Evolutionary conservation across 2,888 invertebrate genomes (phyloP), one percentile per base, ranked within the genome.

Genomic region (Chymomyza caudatula): DNA sequence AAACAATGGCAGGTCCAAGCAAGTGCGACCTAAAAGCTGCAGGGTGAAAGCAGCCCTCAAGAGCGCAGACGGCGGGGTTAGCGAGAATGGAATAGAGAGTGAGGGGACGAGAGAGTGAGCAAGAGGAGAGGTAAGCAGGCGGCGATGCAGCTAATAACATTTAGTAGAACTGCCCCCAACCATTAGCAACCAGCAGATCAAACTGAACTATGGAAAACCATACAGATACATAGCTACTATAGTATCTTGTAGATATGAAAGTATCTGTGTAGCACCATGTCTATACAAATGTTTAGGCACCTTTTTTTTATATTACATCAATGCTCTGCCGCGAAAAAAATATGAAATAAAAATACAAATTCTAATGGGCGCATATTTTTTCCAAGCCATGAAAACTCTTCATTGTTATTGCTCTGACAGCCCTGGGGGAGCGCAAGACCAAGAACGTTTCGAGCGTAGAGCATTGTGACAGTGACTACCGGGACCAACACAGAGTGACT

Each of bases 81-180:
- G 42, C 23, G 22, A 23, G n/a, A 37, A 19, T 25, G 43, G 6
- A 19, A 51, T 11, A 15, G 22, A 19, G 29, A 19, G 4, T 42
- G 51, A 19, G 22, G 19, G 49, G 61, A 44, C 43, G 49, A 54
- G 55, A 63, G 62, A n/a, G n/a, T 59, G 54, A 56, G 62, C 29
- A 53, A 63, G 13, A 86, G 84, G 86, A 83, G 74, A 73, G 72
- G 69, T n/a, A n/a, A 73, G 70, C 71, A 83, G 80, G 78, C 76
- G 82, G 73, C 76, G 67, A 78, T 70, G 79, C 75, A 78, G 80
- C 79, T 86, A 85, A 87, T 87, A 86, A 78, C 78, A 86, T 81
- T 86, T 76, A 63, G 29, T 37, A 4, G 8, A 2, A 11, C 29
- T 37, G 29, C 11, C 63, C n/a, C 68, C 55, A 60, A 63, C 65